Conservation (phyloP, 2,113 vertebrate species). For the Phalacrocorax carbo region DNA sequence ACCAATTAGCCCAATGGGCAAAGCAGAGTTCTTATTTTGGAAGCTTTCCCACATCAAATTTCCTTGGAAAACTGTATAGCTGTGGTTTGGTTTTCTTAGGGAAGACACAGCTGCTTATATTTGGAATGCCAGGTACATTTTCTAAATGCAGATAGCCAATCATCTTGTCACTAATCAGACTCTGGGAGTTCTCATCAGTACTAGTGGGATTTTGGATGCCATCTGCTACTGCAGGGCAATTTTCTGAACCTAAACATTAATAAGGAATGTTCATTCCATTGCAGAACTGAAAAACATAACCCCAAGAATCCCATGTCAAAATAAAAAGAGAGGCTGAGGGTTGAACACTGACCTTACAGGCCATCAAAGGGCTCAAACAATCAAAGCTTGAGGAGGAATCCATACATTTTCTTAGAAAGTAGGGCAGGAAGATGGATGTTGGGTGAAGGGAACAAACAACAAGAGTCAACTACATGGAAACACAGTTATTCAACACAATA, state of each 20-base stretch:
- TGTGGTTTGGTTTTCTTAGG: not conserved
- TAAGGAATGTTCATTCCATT: not conserved
- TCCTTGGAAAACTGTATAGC: not conserved
- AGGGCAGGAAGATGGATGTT: not conserved
- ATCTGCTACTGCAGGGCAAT: not conserved
- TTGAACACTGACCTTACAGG: not conserved
- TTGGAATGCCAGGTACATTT: conserved; percentile 5
- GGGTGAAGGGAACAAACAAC: not conserved
- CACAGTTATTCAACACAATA: not conserved
- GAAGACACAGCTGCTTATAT: not conserved
- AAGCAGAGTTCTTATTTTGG: not conserved
- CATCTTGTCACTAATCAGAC: not conserved
- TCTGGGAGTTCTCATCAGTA: not conserved
- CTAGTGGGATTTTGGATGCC: not conserved
- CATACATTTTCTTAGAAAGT: not conserved
- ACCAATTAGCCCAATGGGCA: not conserved
- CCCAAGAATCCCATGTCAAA: not conserved
- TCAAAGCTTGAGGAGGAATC: not conserved
- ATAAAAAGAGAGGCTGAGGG: not conserved
- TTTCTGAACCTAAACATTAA: not conserved
- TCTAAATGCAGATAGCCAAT: not conserved
- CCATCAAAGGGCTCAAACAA: not conserved
- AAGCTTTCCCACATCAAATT: not conserved
- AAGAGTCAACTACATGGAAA: not conserved
- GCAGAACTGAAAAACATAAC: not conserved